Base-by-base conservation (phyloP, 2,888 invertebrate genomes). In the Xestia c-nigrum region DNA sequence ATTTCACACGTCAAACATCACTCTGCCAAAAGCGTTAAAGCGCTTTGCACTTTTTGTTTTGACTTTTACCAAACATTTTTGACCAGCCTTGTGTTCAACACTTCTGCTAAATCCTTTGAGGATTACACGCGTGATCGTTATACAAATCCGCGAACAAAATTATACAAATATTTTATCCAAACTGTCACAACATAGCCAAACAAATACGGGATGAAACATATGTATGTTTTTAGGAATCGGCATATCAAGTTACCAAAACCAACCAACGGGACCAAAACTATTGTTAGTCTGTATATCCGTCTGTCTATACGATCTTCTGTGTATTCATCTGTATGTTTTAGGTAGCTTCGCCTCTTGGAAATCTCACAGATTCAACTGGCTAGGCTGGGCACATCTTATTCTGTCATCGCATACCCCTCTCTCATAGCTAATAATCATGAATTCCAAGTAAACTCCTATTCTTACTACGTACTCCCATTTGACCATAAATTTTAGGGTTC, bases 71-170 rank as follows among this genome's bases (percentile, higher is more conserved):
- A 52, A 72, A 65, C 24, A 38, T 43, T 64, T 46, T n/a, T 72
- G 1, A 50, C 43, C 24, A 14, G 14, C 21, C 21, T 79, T 10
- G 57, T 59, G 46, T 72, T 65, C 16, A 78, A 81, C 52, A 65
- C 59, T 47, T 52, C 52, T 76, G 59, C 24, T 67, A 57, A 61
- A 70, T 50, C 61, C 47, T 76, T 57, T 76, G 55, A 14, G 81
- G 43, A 71, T 81, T 57, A 81, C 50, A 76, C 21, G 14, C 47
- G 38, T 64, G 66, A 66, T 47, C 24, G 24, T 66, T 61, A 21
- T 10, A 59, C 16, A 69, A 65, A 64, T 12, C 40, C 9, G 4
- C 1, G 7, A 16, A 57, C 12, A 50, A 68, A 46, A 46, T 52
- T 9, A 40, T 50, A 59, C 5, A 10, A 65, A 40, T 9, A 47